These are phyloP conservation scores for Rhipidura dahli DNA, from an alignment of 2,113 vertebrate species.

Conservation along the genomic window DNA sequence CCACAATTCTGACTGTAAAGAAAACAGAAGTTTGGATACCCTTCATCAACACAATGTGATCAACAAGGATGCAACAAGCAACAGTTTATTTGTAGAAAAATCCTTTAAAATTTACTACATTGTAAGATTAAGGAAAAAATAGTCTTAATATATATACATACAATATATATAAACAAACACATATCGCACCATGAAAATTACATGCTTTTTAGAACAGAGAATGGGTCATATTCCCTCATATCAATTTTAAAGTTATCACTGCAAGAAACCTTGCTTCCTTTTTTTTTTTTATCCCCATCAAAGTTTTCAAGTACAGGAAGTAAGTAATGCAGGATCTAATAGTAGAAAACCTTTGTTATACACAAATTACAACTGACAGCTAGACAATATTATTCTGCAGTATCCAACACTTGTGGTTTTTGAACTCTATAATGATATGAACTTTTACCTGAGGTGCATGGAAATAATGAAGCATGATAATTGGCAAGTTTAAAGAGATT, in stretches of 20 bases:
- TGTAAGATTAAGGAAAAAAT: constrained; percentile 78
- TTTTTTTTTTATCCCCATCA: constrained; percentile 59
- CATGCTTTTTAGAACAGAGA: constrained; percentile 76
- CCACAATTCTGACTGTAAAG: neutral
- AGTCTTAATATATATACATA: constrained; percentile 78
- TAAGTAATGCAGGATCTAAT: constrained; percentile 64
- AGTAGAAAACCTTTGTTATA: constrained; percentile 62
- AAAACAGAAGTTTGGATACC: neutral
- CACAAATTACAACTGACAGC: constrained; percentile 55
- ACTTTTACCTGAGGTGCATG: constrained; percentile 75
- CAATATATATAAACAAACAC: constrained; percentile 67
- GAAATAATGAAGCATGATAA: constrained; percentile 45
- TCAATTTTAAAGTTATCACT: constrained; percentile 57
- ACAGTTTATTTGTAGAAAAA: constrained; percentile 78
- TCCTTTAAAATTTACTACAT: constrained; percentile 70
- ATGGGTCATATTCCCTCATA: constrained; percentile 67
- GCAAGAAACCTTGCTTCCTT: constrained; percentile 68
- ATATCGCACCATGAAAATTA: constrained; percentile 70
- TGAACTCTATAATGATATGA: constrained; percentile 26
- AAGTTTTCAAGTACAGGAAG: constrained; percentile 75
- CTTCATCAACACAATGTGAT: constrained; percentile 7
- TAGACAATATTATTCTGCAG: constrained; percentile 29
- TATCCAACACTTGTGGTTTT: constrained; percentile 30
- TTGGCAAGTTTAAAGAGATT: constrained; percentile 30
- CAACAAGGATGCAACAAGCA: constrained; percentile 66